Evolutionary conservation across 2,797 vertebrate species (phyloP), one percentile per base, ranked within the genome.

Genomic region (Tenualosa thibaudeaui): DNA sequence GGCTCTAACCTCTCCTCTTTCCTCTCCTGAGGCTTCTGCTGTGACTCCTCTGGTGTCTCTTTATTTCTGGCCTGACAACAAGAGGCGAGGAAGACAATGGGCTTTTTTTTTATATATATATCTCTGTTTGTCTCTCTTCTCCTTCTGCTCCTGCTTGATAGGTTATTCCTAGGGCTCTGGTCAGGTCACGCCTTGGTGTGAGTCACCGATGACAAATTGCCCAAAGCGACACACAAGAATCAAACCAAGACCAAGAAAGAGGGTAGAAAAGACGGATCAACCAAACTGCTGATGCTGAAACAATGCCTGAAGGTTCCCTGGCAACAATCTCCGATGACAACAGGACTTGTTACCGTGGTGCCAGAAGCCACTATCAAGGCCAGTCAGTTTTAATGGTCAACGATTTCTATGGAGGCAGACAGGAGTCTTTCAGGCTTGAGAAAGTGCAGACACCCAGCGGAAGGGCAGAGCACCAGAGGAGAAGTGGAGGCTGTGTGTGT

Each of bases 131-230:
- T 10, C 13, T 56, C 3, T 56, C 17, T 81, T 75, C 12, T 26
- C 56, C 81, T 26, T 40, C 49, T 83, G 31, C 9, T 6, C 54
- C 85, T 82, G 86, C 83, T 82, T 83, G 46, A 78, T 12, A 19
- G 56, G 78, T 87, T 86, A 84, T 65, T 60, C 84, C 31, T 49
- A 43, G 24, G 62, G 62, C 31, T 31, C 26, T 12, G 62, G 10
- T 3, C 26, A 31, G 62, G 10, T 9, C 62, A 68, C 0, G 31
- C 3, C 13, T 71, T 5, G 82, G 51, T 81, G 54, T 89, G 62
- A 83, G 60, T 86, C 83, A 68, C 82, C 83, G 84, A 62, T 19
- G 50, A 46, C 40, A 19, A 46, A 12, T 3, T 46, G 58, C 58
- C 58, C 40, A 8, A 46, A 78, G 40, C 71, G 6, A 46, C 5